Percentiles rank a stretch among this genome's conserved stretches.
These are phyloP conservation scores for Plebejus melissa DNA, from an alignment of 2,888 invertebrate species.

Conservation along the genomic window DNA sequence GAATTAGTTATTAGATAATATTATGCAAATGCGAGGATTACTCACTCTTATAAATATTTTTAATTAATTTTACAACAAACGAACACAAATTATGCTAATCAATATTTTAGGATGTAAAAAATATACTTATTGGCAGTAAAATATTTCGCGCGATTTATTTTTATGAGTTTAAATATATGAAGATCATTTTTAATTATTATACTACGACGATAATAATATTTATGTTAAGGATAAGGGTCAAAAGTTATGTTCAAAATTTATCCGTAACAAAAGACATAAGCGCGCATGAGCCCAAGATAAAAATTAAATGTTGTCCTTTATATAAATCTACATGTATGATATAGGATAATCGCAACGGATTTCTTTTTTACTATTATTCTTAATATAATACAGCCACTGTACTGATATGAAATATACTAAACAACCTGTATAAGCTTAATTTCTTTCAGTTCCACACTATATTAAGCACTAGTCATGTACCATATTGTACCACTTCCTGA, in stretches of 20 bases:
- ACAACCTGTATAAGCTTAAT: no score
- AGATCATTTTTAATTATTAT: background rate
- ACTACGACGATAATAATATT: background rate
- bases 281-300: background rate
- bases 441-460: no score
- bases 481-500: no score
- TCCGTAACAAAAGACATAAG: background rate
- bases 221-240: no score
- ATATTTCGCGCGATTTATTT: background rate
- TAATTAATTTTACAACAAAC: conserved; percentile 2
- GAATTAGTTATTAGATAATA: background rate
- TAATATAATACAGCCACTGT: no score
- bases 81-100: background rate
- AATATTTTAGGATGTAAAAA: background rate
- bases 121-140: background rate
- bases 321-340: background rate
- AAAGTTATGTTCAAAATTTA: no score
- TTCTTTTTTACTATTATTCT: no score
- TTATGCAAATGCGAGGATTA: background rate
- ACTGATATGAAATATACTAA: no score
- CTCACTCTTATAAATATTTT: conserved; percentile 32
- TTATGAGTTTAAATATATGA: background rate
- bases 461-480: no score
- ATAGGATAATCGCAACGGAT: no score
- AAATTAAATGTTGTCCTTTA: background rate